Base-by-base conservation (phyloP, 2,113 vertebrate species). In the Ciconia maguari region DNA sequence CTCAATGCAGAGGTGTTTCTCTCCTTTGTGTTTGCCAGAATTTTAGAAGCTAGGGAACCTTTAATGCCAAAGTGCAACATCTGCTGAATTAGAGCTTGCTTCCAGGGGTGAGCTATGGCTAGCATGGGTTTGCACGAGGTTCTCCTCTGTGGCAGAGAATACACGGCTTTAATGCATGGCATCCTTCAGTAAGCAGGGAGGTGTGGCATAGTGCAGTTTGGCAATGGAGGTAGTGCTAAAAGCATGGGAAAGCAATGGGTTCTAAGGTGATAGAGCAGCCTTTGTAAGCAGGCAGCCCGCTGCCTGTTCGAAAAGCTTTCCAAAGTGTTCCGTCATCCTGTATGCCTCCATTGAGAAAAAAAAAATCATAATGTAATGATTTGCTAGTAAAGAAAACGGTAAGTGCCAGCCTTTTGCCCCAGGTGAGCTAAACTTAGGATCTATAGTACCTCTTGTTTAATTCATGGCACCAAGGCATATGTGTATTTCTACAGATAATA, bases 141-240 rank as follows among this genome's bases (percentile, higher is more conserved):
- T 21, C 27, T 60, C 12, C 12, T 18, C 12, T 7, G 57, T 12
- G 41, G 46, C 22, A 6, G 52, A 5, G 52, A 13, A 7, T 8
- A 1, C 22, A 1, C 15, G 15, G 34, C 24, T 54, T 12, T 25
- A 27, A 4, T 2, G 16, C 46, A 0, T 1, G 1, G 18, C 18
- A 1, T 36, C 36, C n/a, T 29, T 51, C 14, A 2, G 15, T 10
- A 1, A 22, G 16, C 7, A 0, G 11, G 58, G 46, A 58, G 46
- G 16, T 46, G 48, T 16, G 77, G 32, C 38, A 19, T 7, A 1
- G 36, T 1, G 16, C 6, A 14, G 9, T 26, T 20, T 29, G 44
- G 42, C 36, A 4, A 0, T 1, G 48, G 41, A 6, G 11, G 0
- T 3, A 1, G 15, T 4, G 64, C 64, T 18, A 5, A 0, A 30